phyloP scores from a whole-genome alignment of 2,797 vertebrate species.

The Alca torda region DNA sequence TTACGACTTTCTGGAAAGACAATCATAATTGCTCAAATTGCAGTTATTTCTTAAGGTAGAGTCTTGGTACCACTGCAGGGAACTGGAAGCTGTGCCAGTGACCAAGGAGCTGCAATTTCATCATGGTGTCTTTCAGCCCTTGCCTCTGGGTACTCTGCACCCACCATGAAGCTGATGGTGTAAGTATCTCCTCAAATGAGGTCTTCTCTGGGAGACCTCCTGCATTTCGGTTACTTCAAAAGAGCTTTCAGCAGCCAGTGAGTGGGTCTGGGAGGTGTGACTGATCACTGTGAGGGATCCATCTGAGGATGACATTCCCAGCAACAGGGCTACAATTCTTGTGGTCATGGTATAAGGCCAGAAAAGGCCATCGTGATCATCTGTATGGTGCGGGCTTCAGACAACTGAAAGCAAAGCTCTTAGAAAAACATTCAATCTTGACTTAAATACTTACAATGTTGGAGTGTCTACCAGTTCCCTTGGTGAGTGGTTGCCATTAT shows the following conservation, averaged over 20 bases:
- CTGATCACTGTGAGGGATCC: background rate
- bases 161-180: background rate
- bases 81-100: background rate
- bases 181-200: background rate
- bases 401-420: background rate
- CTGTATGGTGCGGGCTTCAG: background rate
- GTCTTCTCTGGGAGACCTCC: background rate
- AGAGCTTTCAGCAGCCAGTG: background rate
- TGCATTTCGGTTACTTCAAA: background rate
- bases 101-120: background rate
- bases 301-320: background rate
- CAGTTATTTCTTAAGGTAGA: background rate
- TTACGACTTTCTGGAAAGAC: background rate
- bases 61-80: background rate
- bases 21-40: background rate
- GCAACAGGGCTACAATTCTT: background rate
- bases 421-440: background rate
- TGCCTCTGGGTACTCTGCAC: background rate
- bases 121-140: background rate
- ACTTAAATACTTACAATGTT: background rate
- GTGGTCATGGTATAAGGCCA: background rate
- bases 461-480: background rate
- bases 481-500: background rate
- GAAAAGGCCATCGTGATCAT: background rate
- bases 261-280: background rate